These are phyloP conservation scores for Chironex yamaguchii DNA, from an alignment of 30 jellyfish, hydroid and myxozoan genomes.

Conservation along the genomic window DNA sequence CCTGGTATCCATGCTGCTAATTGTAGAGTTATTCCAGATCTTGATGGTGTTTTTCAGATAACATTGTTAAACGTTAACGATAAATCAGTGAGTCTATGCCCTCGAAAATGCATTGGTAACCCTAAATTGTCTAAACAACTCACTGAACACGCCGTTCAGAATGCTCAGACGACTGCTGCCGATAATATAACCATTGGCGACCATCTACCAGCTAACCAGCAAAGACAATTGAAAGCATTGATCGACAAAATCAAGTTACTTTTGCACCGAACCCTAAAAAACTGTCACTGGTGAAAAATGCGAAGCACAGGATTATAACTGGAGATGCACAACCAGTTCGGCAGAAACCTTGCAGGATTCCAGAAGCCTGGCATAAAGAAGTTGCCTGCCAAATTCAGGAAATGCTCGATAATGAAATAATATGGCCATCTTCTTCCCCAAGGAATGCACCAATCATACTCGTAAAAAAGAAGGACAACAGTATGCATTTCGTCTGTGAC, in stretches of 20 bases:
- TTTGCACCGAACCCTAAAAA: conserved; percentile 27
- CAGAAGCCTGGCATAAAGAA: conserved; percentile 42
- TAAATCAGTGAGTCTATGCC: background rate
- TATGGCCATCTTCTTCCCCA: conserved; percentile 63
- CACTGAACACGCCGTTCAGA: too few species aligned
- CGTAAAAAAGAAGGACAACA: conserved; percentile 49
- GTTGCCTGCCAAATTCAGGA: conserved; percentile 28
- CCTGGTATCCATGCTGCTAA: conserved; percentile 35
- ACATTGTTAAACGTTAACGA: conserved; percentile 23
- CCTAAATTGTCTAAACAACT: background rate
- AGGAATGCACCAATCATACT: conserved; percentile 52
- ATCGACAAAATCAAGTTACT: too few species aligned
- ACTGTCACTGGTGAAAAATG: background rate
- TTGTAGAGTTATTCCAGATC: conserved; percentile 53
- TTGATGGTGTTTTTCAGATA: conserved; percentile 43
- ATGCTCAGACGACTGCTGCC: too few species aligned
- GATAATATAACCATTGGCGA: conserved; percentile 1
- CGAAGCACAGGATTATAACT: conserved; percentile 51
- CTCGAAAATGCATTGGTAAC: conserved; percentile 13
- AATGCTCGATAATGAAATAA: conserved; percentile 42
- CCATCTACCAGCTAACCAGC: background rate
- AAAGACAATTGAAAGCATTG: too few species aligned
- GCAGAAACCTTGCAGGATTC: conserved; percentile 22
- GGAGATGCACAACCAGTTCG: conserved; percentile 61
- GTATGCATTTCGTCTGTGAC: conserved; percentile 57